Evolutionary conservation across 2,888 invertebrate genomes (phyloP), one percentile per base, ranked within the genome.

Genomic region (Phyto melanocephala): DNA sequence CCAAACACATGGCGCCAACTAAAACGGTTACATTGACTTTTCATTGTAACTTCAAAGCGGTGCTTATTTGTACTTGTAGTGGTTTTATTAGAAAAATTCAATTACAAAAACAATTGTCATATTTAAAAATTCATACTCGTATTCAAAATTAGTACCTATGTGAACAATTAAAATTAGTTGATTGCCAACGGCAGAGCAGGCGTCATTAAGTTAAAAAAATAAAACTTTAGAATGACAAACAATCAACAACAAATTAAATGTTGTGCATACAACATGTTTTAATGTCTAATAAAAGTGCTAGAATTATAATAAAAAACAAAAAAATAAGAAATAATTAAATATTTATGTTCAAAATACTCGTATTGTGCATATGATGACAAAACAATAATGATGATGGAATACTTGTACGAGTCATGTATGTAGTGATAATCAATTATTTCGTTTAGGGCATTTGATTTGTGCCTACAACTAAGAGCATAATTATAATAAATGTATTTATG

Each of bases 1-100:
- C 28, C 6, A 28, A 6, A 6, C 3, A 65, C 17, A 42, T 65
- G 81, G 81, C 81, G 81, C 81, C 77, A 68, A 52, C 13, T n/a
- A 65, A 65, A 70, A 54, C 52, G 22, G 22, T 0, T 33, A 11
- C 24, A 62, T 28, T 28, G 6, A 28, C 28, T 65, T 35, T 65
- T 52, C 56, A n/a, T 15, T 50, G 4, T n/a, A 10, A 45, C 20
- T 15, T 37, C 17, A 71, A 71, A 65, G 56, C 58, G 76, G 52
- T 11, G 42, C 17, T 28, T 33, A 22, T 60, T 50, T 45, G 45
- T 22, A 60, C 2, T 68, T 52, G 15, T 10, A 20, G 20, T 42
- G 10, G 24, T 13, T 50, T 6, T 13, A 24, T 13, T 17, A 35
- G 24, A 35, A 56, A 70, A 33, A 47, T 5, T 63, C 13, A 15